Percentiles rank a stretch among this genome's conserved stretches.
These are phyloP conservation scores for Coleophora flavipennella DNA, from an alignment of 2,888 invertebrate species.

Conservation along the genomic window DNA sequence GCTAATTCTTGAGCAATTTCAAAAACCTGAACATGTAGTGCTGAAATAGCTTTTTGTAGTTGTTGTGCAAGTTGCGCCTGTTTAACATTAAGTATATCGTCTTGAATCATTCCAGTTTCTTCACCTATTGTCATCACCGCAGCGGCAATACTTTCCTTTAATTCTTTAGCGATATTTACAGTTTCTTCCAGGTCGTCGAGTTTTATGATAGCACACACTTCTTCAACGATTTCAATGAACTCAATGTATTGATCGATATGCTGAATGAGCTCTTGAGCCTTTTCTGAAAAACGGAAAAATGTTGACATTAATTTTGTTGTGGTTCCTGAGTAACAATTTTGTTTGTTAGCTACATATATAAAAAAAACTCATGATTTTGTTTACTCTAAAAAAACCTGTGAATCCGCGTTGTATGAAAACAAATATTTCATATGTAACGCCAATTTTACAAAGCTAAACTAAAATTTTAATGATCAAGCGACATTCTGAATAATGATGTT, in stretches of 20 bases:
- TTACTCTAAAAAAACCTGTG: no score
- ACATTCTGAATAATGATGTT: slow-evolving; percentile 11
- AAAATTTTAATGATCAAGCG: slow-evolving; percentile 10
- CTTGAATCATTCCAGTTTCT: slow-evolving; percentile 11
- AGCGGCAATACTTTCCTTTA: slow-evolving; percentile 30
- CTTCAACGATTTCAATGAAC: slow-evolving; percentile 46
- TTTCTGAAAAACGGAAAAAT: slow-evolving; percentile 24
- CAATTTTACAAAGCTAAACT: slow-evolving; percentile 24
- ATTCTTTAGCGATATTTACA: slow-evolving; percentile 35
- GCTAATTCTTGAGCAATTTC: slow-evolving; percentile 33
- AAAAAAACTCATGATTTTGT: no score
- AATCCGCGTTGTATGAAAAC: no score
- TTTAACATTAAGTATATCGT: slow-evolving; percentile 13
- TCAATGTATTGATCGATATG: slow-evolving; percentile 50
- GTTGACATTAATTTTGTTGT: no score
- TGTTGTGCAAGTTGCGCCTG: slow-evolving; percentile 31
- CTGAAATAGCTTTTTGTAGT: slow-evolving; percentile 34
- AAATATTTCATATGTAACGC: not conserved
- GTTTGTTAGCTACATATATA: no score
- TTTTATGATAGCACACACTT: slow-evolving; percentile 38
- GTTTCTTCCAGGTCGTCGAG: slow-evolving; percentile 38
- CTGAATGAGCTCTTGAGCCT: slow-evolving; percentile 28
- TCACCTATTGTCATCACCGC: slow-evolving; percentile 15
- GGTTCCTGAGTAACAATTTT: no score
- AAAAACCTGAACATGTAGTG: slow-evolving; percentile 34